These are phyloP conservation scores for Tachina grossa DNA, from an alignment of 2,888 invertebrate genomes.

Conservation along the genomic window DNA sequence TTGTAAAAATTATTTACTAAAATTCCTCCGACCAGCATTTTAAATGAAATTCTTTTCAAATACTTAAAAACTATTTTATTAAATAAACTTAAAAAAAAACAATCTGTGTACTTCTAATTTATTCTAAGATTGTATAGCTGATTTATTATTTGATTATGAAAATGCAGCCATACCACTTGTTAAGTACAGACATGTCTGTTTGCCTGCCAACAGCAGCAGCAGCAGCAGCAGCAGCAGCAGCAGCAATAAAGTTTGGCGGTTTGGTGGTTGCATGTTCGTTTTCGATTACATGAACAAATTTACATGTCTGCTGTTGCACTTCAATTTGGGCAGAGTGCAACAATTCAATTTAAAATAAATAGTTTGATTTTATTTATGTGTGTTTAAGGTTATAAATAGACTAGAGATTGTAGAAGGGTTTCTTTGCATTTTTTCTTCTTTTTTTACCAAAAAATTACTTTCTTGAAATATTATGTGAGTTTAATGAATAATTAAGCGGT, in stretches of 20 bases:
- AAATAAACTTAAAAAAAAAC: not conserved
- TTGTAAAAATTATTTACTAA: too few relatives aligned
- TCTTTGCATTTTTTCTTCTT: not conserved
- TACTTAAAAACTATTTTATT: not conserved
- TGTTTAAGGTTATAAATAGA: slow-evolving; percentile 27
- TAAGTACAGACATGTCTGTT: slow-evolving; percentile 39
- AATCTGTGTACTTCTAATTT: not conserved
- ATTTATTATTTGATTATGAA: slow-evolving; percentile 8
- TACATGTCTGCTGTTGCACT: slow-evolving; percentile 24
- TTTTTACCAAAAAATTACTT: not conserved
- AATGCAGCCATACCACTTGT: slow-evolving; percentile 35
- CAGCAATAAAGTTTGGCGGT: slow-evolving; percentile 32
- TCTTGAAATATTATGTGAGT: not conserved
- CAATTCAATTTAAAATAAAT: slow-evolving; percentile 56
- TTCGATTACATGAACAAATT: slow-evolving; percentile 5
- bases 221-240: not conserved
- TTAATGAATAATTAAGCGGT: slow-evolving; percentile 29
- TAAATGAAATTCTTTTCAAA: not conserved
- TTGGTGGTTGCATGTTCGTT: slow-evolving; percentile 44
- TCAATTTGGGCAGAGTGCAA: slow-evolving; percentile 27
- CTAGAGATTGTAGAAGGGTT: not conserved
- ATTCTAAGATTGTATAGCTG: slow-evolving; percentile 39
- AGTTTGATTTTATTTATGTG: slow-evolving; percentile 42
- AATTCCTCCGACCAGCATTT: too few relatives aligned
- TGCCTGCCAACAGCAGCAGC: slow-evolving; percentile 6